Evolutionary conservation across 2,113 vertebrate genomes (phyloP).

Genomic region (Lasiurus borealis): DNA sequence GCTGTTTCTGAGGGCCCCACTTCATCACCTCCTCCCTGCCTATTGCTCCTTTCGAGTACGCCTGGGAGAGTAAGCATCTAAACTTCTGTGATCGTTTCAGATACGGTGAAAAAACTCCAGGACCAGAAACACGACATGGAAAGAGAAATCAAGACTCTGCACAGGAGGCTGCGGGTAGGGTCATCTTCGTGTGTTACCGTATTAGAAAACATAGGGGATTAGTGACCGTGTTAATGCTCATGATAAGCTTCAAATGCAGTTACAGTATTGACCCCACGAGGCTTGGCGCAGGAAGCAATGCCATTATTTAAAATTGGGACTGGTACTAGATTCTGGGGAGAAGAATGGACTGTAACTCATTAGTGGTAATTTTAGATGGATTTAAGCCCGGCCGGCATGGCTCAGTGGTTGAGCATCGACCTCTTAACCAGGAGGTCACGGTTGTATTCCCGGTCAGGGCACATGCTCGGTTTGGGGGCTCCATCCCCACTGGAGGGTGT

Average conservation of each 20-base stretch:
- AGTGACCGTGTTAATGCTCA: not conserved
- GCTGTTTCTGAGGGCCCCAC: constrained; percentile 3
- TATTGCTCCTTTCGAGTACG: not conserved
- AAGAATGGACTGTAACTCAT: constrained; percentile 15
- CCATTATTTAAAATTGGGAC: not conserved
- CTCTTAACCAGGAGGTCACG: too few relatives aligned
- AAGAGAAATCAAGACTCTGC: constrained; percentile 97
- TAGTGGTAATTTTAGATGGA: not conserved
- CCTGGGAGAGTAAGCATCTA: constrained; percentile 1
- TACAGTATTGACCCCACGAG: not conserved
- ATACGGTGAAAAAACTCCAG: constrained; percentile 97
- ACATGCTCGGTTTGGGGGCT: too few relatives aligned
- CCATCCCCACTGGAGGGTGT: too few relatives aligned
- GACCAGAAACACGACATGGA: constrained; percentile 99
- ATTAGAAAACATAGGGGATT: not conserved
- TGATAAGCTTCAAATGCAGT: not conserved
- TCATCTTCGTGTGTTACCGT: not conserved
- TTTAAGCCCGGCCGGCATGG: not conserved
- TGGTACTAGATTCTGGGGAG: not conserved
- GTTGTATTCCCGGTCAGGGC: too few relatives aligned
- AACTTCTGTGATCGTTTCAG: constrained; percentile 82
- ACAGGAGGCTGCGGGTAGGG: constrained; percentile 94
- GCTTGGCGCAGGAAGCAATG: not conserved
- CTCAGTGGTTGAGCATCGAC: too few relatives aligned
- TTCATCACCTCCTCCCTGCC: not conserved